Conservation (phyloP, 2,888 invertebrate species). For the Andrena camellia region DNA sequence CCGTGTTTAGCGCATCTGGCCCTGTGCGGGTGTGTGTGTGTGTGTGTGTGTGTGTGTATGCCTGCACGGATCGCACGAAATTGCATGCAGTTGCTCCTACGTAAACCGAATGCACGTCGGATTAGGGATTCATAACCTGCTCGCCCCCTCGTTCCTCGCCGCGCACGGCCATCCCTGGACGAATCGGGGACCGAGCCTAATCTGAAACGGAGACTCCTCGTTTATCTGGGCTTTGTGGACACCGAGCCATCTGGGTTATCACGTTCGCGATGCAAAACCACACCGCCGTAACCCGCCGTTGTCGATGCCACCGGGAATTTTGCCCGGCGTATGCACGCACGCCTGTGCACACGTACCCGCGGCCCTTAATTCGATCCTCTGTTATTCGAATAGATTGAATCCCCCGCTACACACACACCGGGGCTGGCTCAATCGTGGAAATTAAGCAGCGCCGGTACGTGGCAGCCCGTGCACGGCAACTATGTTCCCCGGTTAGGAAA, state of each 20-base stretch:
- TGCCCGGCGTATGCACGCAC: neutral
- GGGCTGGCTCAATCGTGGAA: conserved; percentile 7
- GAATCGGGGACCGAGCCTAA: conserved; percentile 49
- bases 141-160: neutral
- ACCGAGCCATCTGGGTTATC: conserved; percentile 45
- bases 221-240: conserved; percentile 57
- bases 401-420: too few relatives aligned
- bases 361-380: conserved; percentile 16
- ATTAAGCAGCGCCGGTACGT: conserved; percentile 12
- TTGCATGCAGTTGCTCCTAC: conserved; percentile 68
- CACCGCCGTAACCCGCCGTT: neutral
- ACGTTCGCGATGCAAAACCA: conserved; percentile 10
- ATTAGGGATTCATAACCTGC: conserved; percentile 76
- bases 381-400: conserved; percentile 42
- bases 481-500: conserved; percentile 21
- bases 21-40: conserved; percentile 7
- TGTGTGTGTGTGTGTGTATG: neutral
- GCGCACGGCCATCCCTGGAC: conserved; percentile 21
- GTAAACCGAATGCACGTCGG: conserved; percentile 72
- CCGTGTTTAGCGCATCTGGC: conserved; percentile 36
- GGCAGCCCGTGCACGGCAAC: neutral
- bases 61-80: conserved; percentile 56
- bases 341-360: neutral
- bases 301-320: neutral
- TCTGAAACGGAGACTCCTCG: conserved; percentile 52